Conservation (phyloP, 2,113 vertebrate species). For the Marcusenius ussheri region DNA sequence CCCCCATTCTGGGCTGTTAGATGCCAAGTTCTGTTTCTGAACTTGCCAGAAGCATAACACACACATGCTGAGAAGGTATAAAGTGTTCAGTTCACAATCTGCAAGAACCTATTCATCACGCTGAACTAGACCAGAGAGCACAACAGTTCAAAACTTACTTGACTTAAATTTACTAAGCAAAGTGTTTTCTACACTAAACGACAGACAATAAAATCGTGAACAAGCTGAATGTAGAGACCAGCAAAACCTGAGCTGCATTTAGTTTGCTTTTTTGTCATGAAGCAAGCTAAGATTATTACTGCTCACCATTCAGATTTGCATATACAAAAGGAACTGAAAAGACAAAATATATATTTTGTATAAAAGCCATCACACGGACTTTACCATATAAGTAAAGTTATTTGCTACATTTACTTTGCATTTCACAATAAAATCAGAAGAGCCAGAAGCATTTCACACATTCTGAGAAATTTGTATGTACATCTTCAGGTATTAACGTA, state of each 20-base stretch:
- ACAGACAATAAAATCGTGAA: background rate
- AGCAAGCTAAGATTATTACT: background rate
- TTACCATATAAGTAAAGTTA: background rate
- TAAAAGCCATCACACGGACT: background rate
- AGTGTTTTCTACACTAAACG: background rate
- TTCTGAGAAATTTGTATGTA: background rate
- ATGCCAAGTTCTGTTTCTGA: background rate
- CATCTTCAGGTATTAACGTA: background rate
- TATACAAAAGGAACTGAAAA: background rate
- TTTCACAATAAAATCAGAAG: background rate
- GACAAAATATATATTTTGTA: background rate
- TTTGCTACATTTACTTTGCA: background rate
- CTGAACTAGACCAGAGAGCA: background rate
- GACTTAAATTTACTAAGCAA: background rate
- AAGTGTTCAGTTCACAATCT: background rate
- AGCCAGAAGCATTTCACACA: background rate
- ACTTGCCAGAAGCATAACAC: background rate
- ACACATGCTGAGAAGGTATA: background rate
- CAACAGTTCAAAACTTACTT: background rate
- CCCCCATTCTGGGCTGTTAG: background rate
- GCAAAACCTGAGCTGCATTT: background rate
- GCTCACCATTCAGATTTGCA: background rate
- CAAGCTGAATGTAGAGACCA: background rate
- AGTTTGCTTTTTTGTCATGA: background rate
- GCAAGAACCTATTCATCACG: background rate